Base-by-base conservation (phyloP, 2,888 invertebrate species). In the Rhabditophanes sp. region DNA sequence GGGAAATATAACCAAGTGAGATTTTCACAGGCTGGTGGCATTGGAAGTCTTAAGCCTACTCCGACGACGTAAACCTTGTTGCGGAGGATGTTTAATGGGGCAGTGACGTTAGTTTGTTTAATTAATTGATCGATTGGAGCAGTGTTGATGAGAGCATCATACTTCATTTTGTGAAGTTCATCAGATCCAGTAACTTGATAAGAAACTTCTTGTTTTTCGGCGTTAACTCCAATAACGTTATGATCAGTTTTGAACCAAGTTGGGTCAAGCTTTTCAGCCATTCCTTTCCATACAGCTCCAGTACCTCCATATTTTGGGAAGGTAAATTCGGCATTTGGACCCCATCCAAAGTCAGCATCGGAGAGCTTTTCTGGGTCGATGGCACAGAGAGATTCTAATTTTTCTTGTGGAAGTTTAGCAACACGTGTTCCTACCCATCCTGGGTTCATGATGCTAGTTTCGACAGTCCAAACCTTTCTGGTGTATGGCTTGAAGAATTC, bases 301-400 rank as follows among this genome's bases (percentile, higher is more conserved):
- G 61, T 63, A 24, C 63, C 63, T 26, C 63, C 63, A 42, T 56
- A 52, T 33, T 50, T 58, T 11, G 63, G 63, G 45, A 64, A 64
- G 6, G 52, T 48, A 46, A 62, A 62, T 16, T 41, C 44, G 4
- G 53, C 50, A 35, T 62, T 62, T 5, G 62, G 62, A 23, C 60
- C 62, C 63, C 63, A 63, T 27, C 60, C 59, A 24, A 62, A 55
- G 28, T 64, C 63, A 20, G 60, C 61, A 19, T 46, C 53, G 22
- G 45, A 44, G 35, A 58, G 42, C 32, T 55, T 54, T 6, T 54
- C 44, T 12, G 46, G 49, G 37, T 55, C 43, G 52, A 64, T 48
- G 2, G 53, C 49, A 32, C 61, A 61, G 8, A 61, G 33, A 31
- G 54, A 51, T 27, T 61, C 61, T 16, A 63, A 43, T 35, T 59